Percentiles rank a stretch among this genome's conserved stretches.
Evolutionary conservation across 1,140 invertebrate genomes (phyloP).

Genomic region (Plodia interpunctella): DNA sequence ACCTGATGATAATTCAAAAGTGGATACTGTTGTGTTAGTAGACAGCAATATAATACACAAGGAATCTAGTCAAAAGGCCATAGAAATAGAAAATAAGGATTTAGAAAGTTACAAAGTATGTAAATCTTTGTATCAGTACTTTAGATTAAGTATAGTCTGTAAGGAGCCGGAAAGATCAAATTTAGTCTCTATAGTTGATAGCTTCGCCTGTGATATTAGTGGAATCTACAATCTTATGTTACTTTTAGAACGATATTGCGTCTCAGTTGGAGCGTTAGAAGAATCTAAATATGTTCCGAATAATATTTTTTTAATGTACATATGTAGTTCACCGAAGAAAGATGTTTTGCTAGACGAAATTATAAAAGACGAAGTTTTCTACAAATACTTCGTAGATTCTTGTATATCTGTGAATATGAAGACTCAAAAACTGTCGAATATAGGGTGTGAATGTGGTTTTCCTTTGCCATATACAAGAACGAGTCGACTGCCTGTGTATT

Average conservation of each 20-base stretch:
- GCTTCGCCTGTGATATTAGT: constrained; percentile 67
- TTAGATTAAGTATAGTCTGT: constrained; percentile 62
- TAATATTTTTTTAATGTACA: constrained; percentile 66
- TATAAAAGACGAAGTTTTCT: constrained; percentile 59
- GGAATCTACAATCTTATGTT: constrained; percentile 61
- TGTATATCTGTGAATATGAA: constrained; percentile 70
- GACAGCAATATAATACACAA: constrained; percentile 61
- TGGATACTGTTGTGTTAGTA: constrained; percentile 32
- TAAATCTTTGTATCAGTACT: constrained; percentile 65
- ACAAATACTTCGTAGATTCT: constrained; percentile 72
- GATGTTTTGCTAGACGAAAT: constrained; percentile 48
- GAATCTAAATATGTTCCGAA: constrained; percentile 63
- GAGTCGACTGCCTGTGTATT: constrained; percentile 61
- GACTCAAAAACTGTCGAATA: constrained; percentile 48
- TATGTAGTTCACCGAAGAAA: constrained; percentile 42
- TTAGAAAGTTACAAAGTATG: constrained; percentile 53
- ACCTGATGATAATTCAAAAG: constrained; percentile 33
- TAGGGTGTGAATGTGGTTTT: constrained; percentile 71
- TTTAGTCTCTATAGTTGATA: constrained; percentile 64
- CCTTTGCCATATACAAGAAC: constrained; percentile 63
- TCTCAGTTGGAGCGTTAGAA: constrained; percentile 48
- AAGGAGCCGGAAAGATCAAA: constrained; percentile 56
- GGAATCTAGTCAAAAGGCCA: constrained; percentile 66
- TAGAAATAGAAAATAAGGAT: constrained; percentile 57
- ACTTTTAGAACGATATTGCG: constrained; percentile 61